Conservation (phyloP, 1,140 invertebrate species). For the Camponotus floridanus region DNA sequence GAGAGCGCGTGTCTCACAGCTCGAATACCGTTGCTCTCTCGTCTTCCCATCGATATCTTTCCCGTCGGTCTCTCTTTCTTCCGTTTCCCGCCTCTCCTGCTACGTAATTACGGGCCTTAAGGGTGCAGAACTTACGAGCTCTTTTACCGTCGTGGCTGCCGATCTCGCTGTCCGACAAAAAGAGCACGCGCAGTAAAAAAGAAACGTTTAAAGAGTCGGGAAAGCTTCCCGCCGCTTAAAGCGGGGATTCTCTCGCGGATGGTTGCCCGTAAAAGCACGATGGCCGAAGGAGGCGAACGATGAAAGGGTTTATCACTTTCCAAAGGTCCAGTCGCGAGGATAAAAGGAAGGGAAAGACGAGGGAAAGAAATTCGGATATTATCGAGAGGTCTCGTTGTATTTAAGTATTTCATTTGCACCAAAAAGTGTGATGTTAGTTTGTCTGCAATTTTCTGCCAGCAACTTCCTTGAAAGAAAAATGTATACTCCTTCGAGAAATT, state of each 20-base stretch:
- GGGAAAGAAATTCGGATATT: not conserved
- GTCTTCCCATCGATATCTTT: conserved; percentile 47
- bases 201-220: conserved; percentile 34
- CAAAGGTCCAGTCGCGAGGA: not conserved
- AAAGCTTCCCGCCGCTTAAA: conserved; percentile 33
- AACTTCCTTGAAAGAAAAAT: not conserved
- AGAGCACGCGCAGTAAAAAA: conserved; percentile 65
- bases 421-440: not conserved
- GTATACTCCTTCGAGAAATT: too few relatives aligned
- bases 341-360: not conserved
- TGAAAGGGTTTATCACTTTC: not conserved
- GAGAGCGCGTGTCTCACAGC: conserved; percentile 30
- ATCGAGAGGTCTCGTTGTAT: not conserved
- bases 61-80: conserved; percentile 62
- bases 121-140: conserved; percentile 56
- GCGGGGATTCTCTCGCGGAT: conserved; percentile 31
- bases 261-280: conserved; percentile 14
- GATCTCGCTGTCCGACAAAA: conserved; percentile 32
- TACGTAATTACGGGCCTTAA: conserved; percentile 76
- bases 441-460: not conserved
- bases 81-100: conserved; percentile 28
- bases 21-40: conserved; percentile 4
- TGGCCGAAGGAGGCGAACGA: not conserved
- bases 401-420: not conserved
- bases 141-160: conserved; percentile 56